phyloP scores from a whole-genome alignment of 2,797 vertebrate species.

The Chromis chromis region DNA sequence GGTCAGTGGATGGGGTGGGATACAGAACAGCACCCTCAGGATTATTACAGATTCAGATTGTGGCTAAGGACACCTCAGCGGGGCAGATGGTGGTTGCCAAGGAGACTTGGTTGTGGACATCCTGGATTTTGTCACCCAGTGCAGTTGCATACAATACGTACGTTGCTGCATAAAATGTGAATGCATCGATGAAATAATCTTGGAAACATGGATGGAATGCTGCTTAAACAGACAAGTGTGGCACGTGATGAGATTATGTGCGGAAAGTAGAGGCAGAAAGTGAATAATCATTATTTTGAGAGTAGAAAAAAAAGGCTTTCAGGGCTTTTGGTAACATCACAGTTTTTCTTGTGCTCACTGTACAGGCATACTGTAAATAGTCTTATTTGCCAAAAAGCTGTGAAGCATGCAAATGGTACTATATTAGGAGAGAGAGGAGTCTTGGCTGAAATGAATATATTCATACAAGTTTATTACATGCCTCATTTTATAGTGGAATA shows the following conservation, averaged over 20 bases:
- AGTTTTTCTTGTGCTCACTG: conserved; percentile 41
- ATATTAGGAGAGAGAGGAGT: conserved; percentile 56
- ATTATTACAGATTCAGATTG: conserved; percentile 47
- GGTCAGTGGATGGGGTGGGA: conserved; percentile 27
- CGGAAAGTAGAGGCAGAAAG: conserved; percentile 17
- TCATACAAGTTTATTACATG: conserved; percentile 80
- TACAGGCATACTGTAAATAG: conserved; percentile 61
- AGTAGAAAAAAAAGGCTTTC: conserved; percentile 27
- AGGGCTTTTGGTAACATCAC: conserved; percentile 16
- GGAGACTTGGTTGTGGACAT: conserved; percentile 23
- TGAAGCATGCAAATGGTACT: conserved; percentile 72
- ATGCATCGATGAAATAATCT: conserved; percentile 43
- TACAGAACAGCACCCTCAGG: conserved; percentile 35
- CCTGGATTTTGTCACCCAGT: conserved; percentile 20
- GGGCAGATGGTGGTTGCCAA: conserved; percentile 18
- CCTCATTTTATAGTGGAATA: conserved; percentile 78
- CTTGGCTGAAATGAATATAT: conserved; percentile 67
- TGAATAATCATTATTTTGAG: conserved; percentile 47
- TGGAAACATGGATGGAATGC: conserved; percentile 12
- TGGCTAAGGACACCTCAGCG: conserved; percentile 34
- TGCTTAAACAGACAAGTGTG: conserved; percentile 11
- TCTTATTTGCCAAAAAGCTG: conserved; percentile 65
- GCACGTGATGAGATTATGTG: neutral
- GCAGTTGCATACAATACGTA: neutral
- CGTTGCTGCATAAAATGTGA: conserved; percentile 16